These are phyloP conservation scores for Diphyllodes magnificus DNA, from an alignment of 2,113 vertebrate genomes.

Conservation along the genomic window DNA sequence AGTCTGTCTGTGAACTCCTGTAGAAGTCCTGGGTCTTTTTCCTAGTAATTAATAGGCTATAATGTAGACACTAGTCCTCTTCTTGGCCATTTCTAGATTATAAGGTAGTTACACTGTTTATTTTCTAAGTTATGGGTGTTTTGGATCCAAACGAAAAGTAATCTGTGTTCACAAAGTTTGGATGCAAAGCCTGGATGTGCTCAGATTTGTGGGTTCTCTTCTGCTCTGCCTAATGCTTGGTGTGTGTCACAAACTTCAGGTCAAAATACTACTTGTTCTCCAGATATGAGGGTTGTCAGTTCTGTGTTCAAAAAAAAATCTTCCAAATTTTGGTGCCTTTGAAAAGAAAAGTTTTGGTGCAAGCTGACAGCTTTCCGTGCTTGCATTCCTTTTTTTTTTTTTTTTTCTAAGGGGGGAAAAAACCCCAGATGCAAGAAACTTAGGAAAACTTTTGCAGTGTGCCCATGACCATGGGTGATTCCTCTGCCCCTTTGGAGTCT, in stretches of 20 bases:
- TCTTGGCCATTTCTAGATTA: neutral
- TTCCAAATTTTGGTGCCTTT: neutral
- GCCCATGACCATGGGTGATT: neutral
- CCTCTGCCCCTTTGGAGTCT: neutral
- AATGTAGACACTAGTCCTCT: neutral
- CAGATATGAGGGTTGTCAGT: neutral
- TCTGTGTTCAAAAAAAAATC: neutral
- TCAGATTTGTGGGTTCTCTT: neutral
- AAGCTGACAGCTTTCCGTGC: neutral
- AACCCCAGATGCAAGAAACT: neutral
- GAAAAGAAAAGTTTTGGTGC: neutral
- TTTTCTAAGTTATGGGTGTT: neutral
- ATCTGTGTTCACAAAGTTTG: neutral
- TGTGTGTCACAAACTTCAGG: neutral
- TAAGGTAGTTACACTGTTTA: neutral
- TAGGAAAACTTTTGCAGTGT: slow-evolving; percentile 6
- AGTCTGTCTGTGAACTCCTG: neutral
- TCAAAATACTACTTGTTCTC: neutral
- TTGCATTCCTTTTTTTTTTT: neutral
- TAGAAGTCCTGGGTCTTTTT: neutral
- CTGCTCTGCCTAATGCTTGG: neutral
- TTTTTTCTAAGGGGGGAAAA: neutral
- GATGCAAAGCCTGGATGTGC: neutral
- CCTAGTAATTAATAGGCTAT: neutral
- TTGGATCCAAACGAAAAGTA: neutral